Evolutionary conservation across 2,888 invertebrate genomes (phyloP).

Genomic region (Hemistola chrysoprasaria): DNA sequence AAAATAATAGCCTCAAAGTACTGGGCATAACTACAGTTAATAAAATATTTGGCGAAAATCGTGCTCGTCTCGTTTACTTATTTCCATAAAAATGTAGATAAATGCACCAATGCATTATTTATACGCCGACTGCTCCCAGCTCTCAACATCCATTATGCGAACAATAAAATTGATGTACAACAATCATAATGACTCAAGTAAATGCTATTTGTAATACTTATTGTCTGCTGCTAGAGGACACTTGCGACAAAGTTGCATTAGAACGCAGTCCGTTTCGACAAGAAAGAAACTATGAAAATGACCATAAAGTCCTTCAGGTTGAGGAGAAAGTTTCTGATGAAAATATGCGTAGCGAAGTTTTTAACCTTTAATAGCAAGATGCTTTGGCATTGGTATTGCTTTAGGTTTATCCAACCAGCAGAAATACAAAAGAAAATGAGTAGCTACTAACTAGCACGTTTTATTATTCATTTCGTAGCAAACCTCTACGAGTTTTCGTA

Average conservation of each 20-base stretch:
- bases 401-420: no score
- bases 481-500: conserved; percentile 11
- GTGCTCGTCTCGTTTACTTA: background rate
- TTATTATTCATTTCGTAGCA: no score
- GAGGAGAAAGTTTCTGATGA: conserved; percentile 15
- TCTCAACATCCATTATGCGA: conserved; percentile 16
- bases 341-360: conserved; percentile 2
- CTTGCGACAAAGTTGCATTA: conserved; percentile 46
- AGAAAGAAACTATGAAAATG: conserved; percentile 27
- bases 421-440: no score
- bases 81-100: conserved; percentile 1
- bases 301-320: conserved; percentile 22
- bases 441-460: no score
- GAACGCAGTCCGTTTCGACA: conserved; percentile 34
- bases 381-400: no score
- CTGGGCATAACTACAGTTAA: no score
- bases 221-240: conserved; percentile 42
- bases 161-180: conserved; percentile 55
- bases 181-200: conserved; percentile 40
- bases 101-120: no score
- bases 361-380: no score
- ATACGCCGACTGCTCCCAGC: background rate
- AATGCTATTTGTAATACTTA: conserved; percentile 39
- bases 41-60: background rate
- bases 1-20: no score